These are phyloP conservation scores for Campoplex capitator DNA, from an alignment of 2,888 invertebrate species.

Conservation along the genomic window DNA sequence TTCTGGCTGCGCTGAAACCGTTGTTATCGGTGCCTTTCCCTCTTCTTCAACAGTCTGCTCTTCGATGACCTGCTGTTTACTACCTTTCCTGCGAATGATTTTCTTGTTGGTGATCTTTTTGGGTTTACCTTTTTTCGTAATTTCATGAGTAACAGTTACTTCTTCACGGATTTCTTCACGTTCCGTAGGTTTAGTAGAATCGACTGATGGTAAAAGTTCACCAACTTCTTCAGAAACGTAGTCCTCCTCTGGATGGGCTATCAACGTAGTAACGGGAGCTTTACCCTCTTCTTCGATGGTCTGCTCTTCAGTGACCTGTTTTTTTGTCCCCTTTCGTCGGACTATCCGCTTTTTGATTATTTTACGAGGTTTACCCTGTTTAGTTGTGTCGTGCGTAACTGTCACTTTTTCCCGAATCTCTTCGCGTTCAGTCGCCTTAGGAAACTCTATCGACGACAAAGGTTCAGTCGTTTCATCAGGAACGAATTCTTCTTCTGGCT, in stretches of 20 bases:
- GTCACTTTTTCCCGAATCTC: conserved; percentile 71
- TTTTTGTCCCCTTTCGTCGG: conserved; percentile 82
- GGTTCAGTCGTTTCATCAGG: conserved; percentile 50
- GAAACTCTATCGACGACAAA: conserved; percentile 42
- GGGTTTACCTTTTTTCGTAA: conserved; percentile 70
- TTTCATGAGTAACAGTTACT: conserved; percentile 75
- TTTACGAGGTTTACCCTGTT: conserved; percentile 74
- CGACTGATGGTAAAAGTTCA: conserved; percentile 67
- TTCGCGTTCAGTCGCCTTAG: conserved; percentile 72
- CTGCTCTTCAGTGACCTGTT: conserved; percentile 84
- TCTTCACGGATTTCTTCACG: conserved; percentile 74
- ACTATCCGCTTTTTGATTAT: conserved; percentile 82
- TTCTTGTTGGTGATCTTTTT: conserved; percentile 81
- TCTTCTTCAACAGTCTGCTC: conserved; percentile 82
- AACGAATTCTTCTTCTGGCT: conserved; percentile 73
- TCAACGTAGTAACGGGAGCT: conserved; percentile 82
- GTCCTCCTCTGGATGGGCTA: conserved; percentile 68
- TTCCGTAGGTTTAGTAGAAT: conserved; percentile 66
- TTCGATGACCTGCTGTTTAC: conserved; percentile 83
- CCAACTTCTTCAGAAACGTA: conserved; percentile 73
- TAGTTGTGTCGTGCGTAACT: conserved; percentile 82
- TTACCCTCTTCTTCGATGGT: conserved; percentile 83
- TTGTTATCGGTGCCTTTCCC: too few species aligned
- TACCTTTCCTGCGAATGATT: conserved; percentile 82
- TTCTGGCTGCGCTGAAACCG: conserved; percentile 19